Evolutionary conservation across 1,140 invertebrate genomes (phyloP), one percentile per base, ranked within the genome.

Genomic region (Pseudomyrmex cubaensis): DNA sequence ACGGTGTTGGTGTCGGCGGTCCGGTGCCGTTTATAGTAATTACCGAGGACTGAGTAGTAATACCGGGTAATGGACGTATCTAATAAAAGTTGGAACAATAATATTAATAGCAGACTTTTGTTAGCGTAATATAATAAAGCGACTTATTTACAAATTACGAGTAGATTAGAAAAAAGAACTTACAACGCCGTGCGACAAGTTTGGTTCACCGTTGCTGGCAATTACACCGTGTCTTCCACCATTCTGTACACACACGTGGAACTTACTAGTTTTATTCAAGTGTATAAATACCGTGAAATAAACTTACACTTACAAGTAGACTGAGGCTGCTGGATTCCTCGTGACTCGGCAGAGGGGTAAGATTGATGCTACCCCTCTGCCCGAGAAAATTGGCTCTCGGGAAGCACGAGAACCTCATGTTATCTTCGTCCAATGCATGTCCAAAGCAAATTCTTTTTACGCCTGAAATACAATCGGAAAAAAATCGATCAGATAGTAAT

Each of bases 321-420:
- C 5, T 50, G 5, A 78, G 62, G n/a, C 10, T 70, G 25, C 44
- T 64, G n/a, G 86, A 70, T 9, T 90, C 87, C 61, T 90, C 70
- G n/a, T 90, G 87, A n/a, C 82, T 70, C 5, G 91, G 83, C 67
- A 91, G 64, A 87, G 90, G 87, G 69, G 89, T 85, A 22, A 93
- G 85, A 84, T 93, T 92, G 20, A 93, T 90, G 50, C 92, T 93
- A 22, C 92, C 92, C 83, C 90, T 90, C 82, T 92, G 92, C 35
- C 92, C 91, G 64, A 91, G 83, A 78, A 91, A 91, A 82, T 84
- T 93, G 17, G 90, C 88, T 61, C 85, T 92, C 17, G 92, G 93
- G 54, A 94, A 92, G 72, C 93, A 92, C 85, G 90, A 91, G 75
- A 94, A 93, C 85, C 88, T 93, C 92, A 94, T 93, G 74, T 73